These are phyloP conservation scores for Peromyscus polionotus DNA, from an alignment of 2,113 vertebrate genomes.

Conservation along the genomic window DNA sequence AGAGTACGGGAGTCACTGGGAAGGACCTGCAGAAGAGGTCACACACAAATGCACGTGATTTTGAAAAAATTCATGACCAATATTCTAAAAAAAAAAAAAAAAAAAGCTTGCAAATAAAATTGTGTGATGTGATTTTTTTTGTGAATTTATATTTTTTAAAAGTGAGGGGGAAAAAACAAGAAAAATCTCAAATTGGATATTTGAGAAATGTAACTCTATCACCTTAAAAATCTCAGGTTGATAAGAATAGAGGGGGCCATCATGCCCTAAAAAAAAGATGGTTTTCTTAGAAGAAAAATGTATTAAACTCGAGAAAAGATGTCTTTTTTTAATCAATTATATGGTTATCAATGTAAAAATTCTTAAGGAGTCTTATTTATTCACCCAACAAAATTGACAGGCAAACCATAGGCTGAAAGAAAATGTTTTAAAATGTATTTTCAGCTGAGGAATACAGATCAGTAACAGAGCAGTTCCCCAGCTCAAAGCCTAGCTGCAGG, in stretches of 20 bases:
- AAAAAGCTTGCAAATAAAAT: neutral
- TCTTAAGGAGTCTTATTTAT: neutral
- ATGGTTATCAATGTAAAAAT: neutral
- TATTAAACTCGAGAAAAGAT: neutral
- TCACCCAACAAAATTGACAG: neutral
- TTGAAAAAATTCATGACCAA: neutral
- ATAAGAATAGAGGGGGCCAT: neutral
- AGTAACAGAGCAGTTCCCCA: neutral
- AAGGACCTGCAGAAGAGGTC: neutral
- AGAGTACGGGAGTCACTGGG: neutral
- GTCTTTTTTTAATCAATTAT: neutral
- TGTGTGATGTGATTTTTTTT: neutral
- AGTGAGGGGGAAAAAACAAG: neutral
- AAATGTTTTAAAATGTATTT: neutral
- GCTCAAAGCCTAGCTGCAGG: neutral
- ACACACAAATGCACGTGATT: neutral
- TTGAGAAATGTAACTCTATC: neutral
- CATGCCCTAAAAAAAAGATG: neutral
- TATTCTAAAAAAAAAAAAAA: neutral
- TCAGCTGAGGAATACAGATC: neutral
- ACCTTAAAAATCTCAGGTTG: neutral
- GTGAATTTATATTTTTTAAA: neutral
- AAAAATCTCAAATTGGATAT: neutral
- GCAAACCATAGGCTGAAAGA: neutral
- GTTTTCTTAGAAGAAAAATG: neutral